Base-by-base conservation (phyloP, 1,140 invertebrate genomes). In the Phthorimaea operculella region DNA sequence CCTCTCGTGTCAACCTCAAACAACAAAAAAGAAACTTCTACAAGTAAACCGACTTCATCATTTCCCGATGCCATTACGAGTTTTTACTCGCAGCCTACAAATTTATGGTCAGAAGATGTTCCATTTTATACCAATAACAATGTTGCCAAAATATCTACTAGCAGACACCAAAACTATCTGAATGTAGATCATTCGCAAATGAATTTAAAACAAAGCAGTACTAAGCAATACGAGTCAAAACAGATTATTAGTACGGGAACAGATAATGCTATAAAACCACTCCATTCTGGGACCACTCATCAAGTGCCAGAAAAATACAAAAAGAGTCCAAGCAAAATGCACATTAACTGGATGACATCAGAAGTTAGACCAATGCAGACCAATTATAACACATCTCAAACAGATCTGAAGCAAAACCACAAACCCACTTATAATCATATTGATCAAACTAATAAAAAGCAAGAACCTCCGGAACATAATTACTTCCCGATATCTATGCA, bases 291-390 rank as follows among this genome's bases (percentile, higher is more conserved):
- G 18, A 65, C 60, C 47, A 63, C 67, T 33, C 68, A 72, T 44
- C 63, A 68, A 56, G 56, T 74, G 51, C 48, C 68, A 33, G 79
- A 80, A 21, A 83, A 83, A 61, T 80, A 74, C 62, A 85, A 85
- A 57, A 85, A 85, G 52, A 82, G 78, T 21, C 79, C 78, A 6
- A 82, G 60, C 57, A 83, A 85, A 78, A 83, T 79, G 76, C 81
- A 83, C 54, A 85, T 85, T 8, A 85, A 85, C 58, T 85, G 81
- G 81, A 85, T 85, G 81, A 85, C 81, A 33, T 85, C 81, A 39
- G 81, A 85, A 69, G 71, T 74, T 50, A 73, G 77, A 56, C 68
- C 79, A 9, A 66, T 76, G 64, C 77, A 79, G 63, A 83, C 73
- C 62, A 74, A 67, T 63, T 76, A 68, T 45, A 73, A 65, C 36